These are phyloP conservation scores for Hiodon alosoides DNA, from an alignment of 2,113 vertebrate genomes.

Conservation along the genomic window DNA sequence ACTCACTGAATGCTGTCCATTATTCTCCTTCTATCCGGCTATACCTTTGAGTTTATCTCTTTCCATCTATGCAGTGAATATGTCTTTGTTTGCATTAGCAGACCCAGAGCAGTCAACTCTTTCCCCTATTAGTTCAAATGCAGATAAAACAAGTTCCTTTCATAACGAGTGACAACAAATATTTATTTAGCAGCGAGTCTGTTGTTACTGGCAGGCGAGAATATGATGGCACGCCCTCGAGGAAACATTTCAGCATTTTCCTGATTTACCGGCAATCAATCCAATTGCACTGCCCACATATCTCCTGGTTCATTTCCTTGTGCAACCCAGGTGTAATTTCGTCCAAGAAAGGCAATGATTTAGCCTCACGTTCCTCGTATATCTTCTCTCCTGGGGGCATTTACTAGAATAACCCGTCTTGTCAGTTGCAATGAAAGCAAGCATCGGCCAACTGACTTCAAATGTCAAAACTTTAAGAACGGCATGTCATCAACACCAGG, in stretches of 20 bases:
- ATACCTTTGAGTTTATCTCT: background rate
- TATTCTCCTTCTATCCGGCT: background rate
- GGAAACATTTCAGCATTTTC: background rate
- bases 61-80: background rate
- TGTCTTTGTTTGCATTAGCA: constrained; percentile 2
- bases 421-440: no score
- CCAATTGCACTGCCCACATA: background rate
- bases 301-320: background rate
- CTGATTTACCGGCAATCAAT: background rate
- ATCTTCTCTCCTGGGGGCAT: background rate
- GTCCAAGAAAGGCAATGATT: background rate
- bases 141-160: background rate
- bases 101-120: background rate
- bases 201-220: background rate
- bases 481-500: no score
- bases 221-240: background rate
- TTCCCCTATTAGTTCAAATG: background rate
- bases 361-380: background rate
- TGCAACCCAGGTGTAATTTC: background rate
- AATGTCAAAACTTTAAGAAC: no score
- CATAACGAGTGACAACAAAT: background rate
- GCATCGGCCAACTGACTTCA: no score
- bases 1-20: background rate
- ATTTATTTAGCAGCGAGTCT: background rate
- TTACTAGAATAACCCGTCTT: no score